Evolutionary conservation across 2,797 vertebrate species (phyloP).

Genomic region (Anolis apletophallus): DNA sequence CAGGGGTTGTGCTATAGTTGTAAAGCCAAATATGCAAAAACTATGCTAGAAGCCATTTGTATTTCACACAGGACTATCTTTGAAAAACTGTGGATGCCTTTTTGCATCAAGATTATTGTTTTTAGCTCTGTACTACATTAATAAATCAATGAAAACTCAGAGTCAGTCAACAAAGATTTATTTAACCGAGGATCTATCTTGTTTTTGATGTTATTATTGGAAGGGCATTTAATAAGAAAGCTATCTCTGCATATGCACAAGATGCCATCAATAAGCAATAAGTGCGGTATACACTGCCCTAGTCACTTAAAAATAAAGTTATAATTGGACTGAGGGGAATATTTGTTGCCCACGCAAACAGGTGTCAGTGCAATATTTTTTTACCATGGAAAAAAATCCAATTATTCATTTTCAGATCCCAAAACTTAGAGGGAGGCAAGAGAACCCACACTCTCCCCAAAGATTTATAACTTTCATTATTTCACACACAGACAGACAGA

Average conservation of each 20-base stretch:
- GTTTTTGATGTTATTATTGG: conserved; percentile 28
- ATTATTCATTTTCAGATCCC: conserved; percentile 36
- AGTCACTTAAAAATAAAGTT: neutral
- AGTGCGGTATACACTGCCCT: neutral
- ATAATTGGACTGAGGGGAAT: neutral
- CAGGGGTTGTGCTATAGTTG: too few species aligned
- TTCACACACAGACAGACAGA: neutral
- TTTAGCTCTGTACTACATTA: neutral
- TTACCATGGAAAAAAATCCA: neutral
- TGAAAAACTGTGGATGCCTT: neutral
- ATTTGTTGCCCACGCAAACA: neutral
- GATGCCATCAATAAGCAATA: neutral
- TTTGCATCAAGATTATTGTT: neutral
- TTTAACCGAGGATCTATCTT: neutral
- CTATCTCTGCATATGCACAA: conserved; percentile 29
- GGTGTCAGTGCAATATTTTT: neutral
- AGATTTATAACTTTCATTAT: conserved; percentile 9
- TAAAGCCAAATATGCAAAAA: neutral
- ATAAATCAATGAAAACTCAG: neutral
- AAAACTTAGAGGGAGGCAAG: neutral
- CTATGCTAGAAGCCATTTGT: neutral
- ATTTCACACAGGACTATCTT: neutral
- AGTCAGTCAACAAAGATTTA: neutral
- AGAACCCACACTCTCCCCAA: neutral
- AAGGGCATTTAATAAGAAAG: conserved; percentile 44